Percentiles rank a stretch among this genome's conserved stretches.
Evolutionary conservation across 2,888 invertebrate species (phyloP).

Genomic region (Scaptomyza caliginosa): DNA sequence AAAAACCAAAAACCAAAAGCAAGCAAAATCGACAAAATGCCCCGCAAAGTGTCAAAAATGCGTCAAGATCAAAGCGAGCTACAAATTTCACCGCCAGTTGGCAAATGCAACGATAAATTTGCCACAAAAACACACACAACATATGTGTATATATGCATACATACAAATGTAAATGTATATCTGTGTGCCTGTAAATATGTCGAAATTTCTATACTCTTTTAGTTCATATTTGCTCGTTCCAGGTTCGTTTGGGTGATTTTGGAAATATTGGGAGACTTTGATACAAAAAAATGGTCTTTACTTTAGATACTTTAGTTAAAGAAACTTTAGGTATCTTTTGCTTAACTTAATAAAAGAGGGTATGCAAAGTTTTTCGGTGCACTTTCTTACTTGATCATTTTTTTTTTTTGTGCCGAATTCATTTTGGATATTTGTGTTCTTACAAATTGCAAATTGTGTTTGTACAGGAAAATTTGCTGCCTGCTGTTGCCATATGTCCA

Average conservation of each 20-base stretch:
- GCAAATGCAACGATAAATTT: slow-evolving; percentile 74
- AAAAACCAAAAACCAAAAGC: slow-evolving; percentile 25
- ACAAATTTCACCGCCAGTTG: slow-evolving; percentile 67
- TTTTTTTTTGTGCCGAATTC: slow-evolving; percentile 1
- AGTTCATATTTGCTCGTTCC: too few species aligned
- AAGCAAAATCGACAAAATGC: slow-evolving; percentile 67
- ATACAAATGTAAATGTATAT: background rate
- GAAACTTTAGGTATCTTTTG: too few species aligned
- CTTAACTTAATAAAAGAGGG: background rate
- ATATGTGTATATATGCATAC: slow-evolving; percentile 5
- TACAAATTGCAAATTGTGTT: slow-evolving; percentile 66
- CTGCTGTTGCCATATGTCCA: slow-evolving; percentile 65
- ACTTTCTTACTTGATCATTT: background rate
- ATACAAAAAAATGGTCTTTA: too few species aligned
- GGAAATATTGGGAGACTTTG: too few species aligned
- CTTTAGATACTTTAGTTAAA: too few species aligned
- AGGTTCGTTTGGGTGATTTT: background rate
- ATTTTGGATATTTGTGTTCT: slow-evolving; percentile 29
- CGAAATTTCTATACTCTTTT: slow-evolving; percentile 11
- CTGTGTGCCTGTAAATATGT: background rate
- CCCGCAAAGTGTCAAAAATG: slow-evolving; percentile 73
- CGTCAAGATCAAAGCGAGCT: slow-evolving; percentile 73
- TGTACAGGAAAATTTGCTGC: slow-evolving; percentile 51
- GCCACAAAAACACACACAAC: slow-evolving; percentile 43
- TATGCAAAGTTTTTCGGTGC: background rate